A percentile compares a stretch with the other conserved stretches of the same genome.
These are phyloP conservation scores for Australoheros facetus DNA, from an alignment of 2,797 vertebrate genomes.

Conservation along the genomic window DNA sequence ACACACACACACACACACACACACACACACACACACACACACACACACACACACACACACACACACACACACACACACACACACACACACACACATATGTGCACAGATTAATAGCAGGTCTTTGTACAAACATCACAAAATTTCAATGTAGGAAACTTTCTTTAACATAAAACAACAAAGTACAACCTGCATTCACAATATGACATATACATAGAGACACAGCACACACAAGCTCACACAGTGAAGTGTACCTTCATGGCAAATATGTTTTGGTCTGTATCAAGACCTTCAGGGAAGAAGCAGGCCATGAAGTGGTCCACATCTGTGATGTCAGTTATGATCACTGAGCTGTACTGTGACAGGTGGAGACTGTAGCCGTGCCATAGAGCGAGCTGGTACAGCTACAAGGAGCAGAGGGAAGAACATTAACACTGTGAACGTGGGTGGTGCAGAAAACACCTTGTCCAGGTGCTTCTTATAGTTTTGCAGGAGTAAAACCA, in stretches of 20 bases:
- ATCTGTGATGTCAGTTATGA: slow-evolving; percentile 79
- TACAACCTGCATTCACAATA: neutral
- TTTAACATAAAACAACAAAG: slow-evolving; percentile 2
- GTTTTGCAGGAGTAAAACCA: neutral
- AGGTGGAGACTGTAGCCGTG: slow-evolving; percentile 90
- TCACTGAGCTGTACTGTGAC: slow-evolving; percentile 75
- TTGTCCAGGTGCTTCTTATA: neutral
- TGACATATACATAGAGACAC: neutral
- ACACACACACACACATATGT: neutral
- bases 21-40: neutral
- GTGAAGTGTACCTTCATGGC: slow-evolving; percentile 79
- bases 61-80: neutral
- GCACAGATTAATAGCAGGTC: neutral
- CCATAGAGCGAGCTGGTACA: slow-evolving; percentile 87
- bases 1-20: slow-evolving; percentile 34
- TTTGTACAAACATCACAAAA: slow-evolving; percentile 8
- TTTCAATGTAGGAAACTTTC: neutral
- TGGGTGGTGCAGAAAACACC: neutral
- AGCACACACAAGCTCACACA: neutral
- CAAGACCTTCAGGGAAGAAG: slow-evolving; percentile 88
- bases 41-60: neutral
- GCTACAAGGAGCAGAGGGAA: slow-evolving; percentile 69
- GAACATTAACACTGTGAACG: neutral
- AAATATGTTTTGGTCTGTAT: slow-evolving; percentile 78
- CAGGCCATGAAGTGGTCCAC: slow-evolving; percentile 79